Evolutionary conservation across 2,888 invertebrate genomes (phyloP), one percentile per base, ranked within the genome.

Genomic region (Achlya flavicornis): DNA sequence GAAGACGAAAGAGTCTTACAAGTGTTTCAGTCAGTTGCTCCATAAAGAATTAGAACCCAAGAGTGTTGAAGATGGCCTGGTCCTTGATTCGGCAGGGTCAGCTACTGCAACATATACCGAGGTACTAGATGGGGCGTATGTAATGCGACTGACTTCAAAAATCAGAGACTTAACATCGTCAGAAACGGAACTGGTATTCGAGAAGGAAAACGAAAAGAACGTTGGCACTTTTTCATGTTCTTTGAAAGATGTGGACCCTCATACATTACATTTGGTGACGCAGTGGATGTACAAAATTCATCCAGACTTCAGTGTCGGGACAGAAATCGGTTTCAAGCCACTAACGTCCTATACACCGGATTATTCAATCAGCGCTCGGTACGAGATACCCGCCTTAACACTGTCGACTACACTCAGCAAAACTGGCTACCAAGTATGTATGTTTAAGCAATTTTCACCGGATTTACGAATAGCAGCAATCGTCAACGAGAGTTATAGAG

Each of bases 111-210:
- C 88, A 0, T 93, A 93, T 71, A 84, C 78, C 14, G 89, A 92
- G 63, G 67, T 74, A 0, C 70, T 91, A 3, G 88, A 89, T 0
- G 86, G 85, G 11, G 78, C 76, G 0, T 88, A 87, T 69, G 83
- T 89, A 66, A 84, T 93, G 84, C 79, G 85, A 32, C 72, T 93
- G 12, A 90, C 88, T 2, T 91, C 93, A 0, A 90, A 84, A 68
- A 92, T 93, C 63, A 88, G 76, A 64, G 91, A 93, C 64, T 68
- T 93, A n/a, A 76, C 91, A 12, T 86, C 91, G 0, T 93, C 93
- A 48, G 92, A 93, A 75, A 90, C 88, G 0, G 93, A 93, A 76
- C 73, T 92, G 10, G 77, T 81, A 0, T 76, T 93, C 33, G 92
- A 93, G 64, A 91, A 85, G 53, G 85, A 84, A 3, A 81, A 79